Conservation (phyloP, 2,797 vertebrate species). For the Sternarchorhynchus goeldii region DNA sequence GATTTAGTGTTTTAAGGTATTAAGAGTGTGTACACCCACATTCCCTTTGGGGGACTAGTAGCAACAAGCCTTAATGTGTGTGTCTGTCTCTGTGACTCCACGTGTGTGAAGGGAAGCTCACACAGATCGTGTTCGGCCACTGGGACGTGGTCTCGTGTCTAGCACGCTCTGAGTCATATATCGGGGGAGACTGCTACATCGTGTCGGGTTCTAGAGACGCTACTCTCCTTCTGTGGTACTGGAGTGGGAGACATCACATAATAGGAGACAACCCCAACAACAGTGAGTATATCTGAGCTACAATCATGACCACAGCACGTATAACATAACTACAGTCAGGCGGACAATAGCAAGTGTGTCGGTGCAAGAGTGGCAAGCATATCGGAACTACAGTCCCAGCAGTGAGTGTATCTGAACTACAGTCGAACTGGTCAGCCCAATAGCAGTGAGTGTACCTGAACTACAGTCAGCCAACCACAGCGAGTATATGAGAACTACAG, state of each 20-base stretch:
- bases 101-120: slow-evolving; percentile 84
- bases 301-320: too few species aligned
- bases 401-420: too few species aligned
- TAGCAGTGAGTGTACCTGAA: not conserved
- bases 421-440: not conserved
- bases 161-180: slow-evolving; percentile 95
- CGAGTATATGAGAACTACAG: not conserved
- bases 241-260: slow-evolving; percentile 97
- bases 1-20: too few species aligned
- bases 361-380: too few species aligned
- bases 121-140: slow-evolving; percentile 98
- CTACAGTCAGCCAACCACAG: not conserved
- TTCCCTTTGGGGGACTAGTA: too few species aligned
- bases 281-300: slow-evolving; percentile 80
- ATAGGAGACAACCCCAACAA: slow-evolving; percentile 99
- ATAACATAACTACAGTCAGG: too few species aligned
- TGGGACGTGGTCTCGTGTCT: slow-evolving; percentile 98
- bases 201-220: slow-evolving; percentile 96
- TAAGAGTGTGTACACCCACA: too few species aligned
- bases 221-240: slow-evolving; percentile 96
- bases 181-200: slow-evolving; percentile 97
- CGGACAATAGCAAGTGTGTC: too few species aligned
- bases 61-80: not conserved
- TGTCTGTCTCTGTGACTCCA: slow-evolving; percentile 5
- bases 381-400: too few species aligned